A percentile compares a stretch with the other conserved stretches of the same genome.
phyloP scores from a whole-genome alignment of 92 coral and sea anemone species.

The Heteractis magnifica region DNA sequence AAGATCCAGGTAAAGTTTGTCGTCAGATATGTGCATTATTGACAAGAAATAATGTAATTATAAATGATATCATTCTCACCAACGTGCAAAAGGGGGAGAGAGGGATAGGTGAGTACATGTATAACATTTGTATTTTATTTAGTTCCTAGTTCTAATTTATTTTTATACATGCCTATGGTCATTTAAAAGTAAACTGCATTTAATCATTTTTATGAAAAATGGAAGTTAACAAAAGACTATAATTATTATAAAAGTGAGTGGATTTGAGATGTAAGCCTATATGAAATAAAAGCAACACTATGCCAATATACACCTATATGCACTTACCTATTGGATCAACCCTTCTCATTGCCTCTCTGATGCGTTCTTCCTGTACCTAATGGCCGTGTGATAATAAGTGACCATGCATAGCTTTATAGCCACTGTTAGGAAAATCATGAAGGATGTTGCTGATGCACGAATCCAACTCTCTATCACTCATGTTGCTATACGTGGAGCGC shows the following conservation, averaged over 20 bases:
- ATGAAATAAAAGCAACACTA: neutral
- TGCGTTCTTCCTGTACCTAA: slow-evolving; percentile 59
- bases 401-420: slow-evolving; percentile 62
- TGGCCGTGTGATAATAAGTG: slow-evolving; percentile 54
- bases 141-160: neutral
- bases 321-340: slow-evolving; percentile 54
- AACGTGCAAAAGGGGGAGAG: neutral
- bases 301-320: neutral
- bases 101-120: neutral
- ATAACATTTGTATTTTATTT: too few relatives aligned
- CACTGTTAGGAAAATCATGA: slow-evolving; percentile 60
- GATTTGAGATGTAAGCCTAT: neutral
- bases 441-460: slow-evolving; percentile 30
- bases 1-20: neutral
- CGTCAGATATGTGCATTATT: neutral
- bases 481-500: slow-evolving; percentile 42
- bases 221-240: neutral
- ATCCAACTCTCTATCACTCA: slow-evolving; percentile 48
- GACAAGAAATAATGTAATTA: neutral
- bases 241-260: neutral
- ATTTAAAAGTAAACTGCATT: too few relatives aligned
- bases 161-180: too few relatives aligned
- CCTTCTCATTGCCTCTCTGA: slow-evolving; percentile 65
- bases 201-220: neutral
- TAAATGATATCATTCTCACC: too few relatives aligned